Evolutionary conservation across 2,113 vertebrate genomes (phyloP).

Genomic region (Mesembrinibis cayennensis): DNA sequence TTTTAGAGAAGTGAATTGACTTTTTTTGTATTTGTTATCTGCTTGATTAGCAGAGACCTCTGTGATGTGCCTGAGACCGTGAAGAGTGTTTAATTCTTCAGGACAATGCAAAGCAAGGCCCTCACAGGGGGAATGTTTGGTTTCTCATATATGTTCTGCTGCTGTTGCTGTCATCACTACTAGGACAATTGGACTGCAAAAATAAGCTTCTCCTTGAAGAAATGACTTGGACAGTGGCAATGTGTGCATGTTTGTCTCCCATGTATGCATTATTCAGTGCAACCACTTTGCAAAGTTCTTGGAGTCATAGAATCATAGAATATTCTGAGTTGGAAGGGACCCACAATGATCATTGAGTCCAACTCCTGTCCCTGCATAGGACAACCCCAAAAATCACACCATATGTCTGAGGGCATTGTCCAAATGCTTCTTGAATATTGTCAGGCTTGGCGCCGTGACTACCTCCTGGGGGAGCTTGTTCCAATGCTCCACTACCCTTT

Average conservation of each 20-base stretch:
- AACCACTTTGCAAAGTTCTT: not conserved
- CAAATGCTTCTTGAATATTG: no score
- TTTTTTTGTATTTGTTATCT: not conserved
- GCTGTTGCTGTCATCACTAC: not conserved
- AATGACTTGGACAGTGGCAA: accelerated
- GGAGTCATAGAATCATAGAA: no score
- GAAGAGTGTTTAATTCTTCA: not conserved
- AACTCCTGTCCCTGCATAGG: no score
- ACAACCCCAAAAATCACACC: no score
- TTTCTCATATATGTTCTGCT: not conserved
- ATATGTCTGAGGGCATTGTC: no score
- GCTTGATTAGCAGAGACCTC: not conserved
- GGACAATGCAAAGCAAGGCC: not conserved
- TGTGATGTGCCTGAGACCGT: accelerated
- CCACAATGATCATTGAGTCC: no score
- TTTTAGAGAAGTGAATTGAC: not conserved
- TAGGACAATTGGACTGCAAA: not conserved
- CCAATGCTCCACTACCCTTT: no score
- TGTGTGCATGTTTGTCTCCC: not conserved
- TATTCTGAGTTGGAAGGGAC: no score
- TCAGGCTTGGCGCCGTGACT: no score
- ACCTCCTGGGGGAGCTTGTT: no score
- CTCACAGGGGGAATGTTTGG: not conserved
- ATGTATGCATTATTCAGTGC: not conserved
- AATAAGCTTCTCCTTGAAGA: not conserved